phyloP scores from a whole-genome alignment of 2,113 vertebrate genomes.

The Gorsachius goisagi region DNA sequence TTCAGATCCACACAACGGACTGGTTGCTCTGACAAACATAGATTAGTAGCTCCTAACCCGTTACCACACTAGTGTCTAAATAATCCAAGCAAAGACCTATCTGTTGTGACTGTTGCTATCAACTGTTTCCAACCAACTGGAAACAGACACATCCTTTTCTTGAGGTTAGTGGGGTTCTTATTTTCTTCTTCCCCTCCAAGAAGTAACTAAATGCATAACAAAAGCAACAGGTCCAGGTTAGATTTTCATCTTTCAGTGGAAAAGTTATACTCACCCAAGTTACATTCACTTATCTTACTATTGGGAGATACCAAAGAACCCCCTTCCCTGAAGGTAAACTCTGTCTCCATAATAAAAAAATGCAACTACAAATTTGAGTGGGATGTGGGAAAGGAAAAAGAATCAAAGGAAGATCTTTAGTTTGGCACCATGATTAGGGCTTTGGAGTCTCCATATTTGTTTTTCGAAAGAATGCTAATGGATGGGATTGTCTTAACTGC shows the following conservation, averaged over 20 bases:
- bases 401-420: not conserved
- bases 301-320: not conserved
- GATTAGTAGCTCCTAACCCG: not conserved
- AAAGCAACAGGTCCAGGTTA: not conserved
- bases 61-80: not conserved
- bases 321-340: not conserved
- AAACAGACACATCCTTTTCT: not conserved
- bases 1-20: not conserved
- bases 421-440: not conserved
- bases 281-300: not conserved
- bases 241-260: not conserved
- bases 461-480: not conserved
- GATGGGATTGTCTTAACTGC: not conserved
- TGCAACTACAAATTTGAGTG: not conserved
- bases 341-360: not conserved
- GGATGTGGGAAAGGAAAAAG: not conserved
- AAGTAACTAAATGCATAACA: not conserved
- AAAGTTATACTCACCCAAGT: not conserved
- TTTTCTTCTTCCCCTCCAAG: not conserved
- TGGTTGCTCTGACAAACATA: not conserved
- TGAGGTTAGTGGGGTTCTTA: not conserved
- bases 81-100: slow-evolving; percentile 11
- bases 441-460: not conserved
- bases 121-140: slow-evolving; percentile 14
- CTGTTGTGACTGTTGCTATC: slow-evolving; percentile 52